Conservation (phyloP, 2,113 vertebrate genomes). For the Bufo gargarizans region DNA sequence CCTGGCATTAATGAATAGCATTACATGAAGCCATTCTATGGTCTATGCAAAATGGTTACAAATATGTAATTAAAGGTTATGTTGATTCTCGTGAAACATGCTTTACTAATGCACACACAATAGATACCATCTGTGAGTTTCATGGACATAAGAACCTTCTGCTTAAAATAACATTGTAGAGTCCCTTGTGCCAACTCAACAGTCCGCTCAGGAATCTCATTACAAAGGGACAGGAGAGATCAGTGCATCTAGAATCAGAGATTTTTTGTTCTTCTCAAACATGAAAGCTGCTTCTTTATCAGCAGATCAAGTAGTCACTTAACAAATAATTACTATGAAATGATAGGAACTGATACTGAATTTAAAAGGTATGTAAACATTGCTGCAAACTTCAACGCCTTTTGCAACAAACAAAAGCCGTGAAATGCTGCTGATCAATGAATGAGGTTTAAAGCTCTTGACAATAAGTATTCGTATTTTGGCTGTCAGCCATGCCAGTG, state of each 20-base stretch:
- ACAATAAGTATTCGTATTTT: slow-evolving; percentile 44
- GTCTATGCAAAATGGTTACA: neutral
- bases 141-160: slow-evolving; percentile 25
- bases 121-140: slow-evolving; percentile 37
- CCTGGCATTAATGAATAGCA: neutral
- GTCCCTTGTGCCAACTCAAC: slow-evolving; percentile 17
- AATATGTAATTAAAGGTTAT: slow-evolving; percentile 32
- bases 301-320: slow-evolving; percentile 7
- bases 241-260: neutral
- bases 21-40: neutral
- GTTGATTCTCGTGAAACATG: slow-evolving; percentile 18
- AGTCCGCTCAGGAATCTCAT: neutral
- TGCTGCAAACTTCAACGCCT: slow-evolving; percentile 20
- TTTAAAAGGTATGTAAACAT: neutral
- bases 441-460: slow-evolving; percentile 24
- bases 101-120: slow-evolving; percentile 34
- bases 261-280: neutral
- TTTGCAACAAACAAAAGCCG: neutral
- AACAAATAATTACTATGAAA: slow-evolving; percentile 7
- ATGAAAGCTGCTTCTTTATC: slow-evolving; percentile 5
- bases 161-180: slow-evolving; percentile 17
- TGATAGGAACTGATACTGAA: neutral
- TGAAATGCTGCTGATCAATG: neutral
- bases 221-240: slow-evolving; percentile 11
- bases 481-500: slow-evolving; percentile 12